Percentiles rank a stretch among this genome's conserved stretches.
These are phyloP conservation scores for Tinea semifulvella DNA, from an alignment of 2,888 invertebrate species.

Conservation along the genomic window DNA sequence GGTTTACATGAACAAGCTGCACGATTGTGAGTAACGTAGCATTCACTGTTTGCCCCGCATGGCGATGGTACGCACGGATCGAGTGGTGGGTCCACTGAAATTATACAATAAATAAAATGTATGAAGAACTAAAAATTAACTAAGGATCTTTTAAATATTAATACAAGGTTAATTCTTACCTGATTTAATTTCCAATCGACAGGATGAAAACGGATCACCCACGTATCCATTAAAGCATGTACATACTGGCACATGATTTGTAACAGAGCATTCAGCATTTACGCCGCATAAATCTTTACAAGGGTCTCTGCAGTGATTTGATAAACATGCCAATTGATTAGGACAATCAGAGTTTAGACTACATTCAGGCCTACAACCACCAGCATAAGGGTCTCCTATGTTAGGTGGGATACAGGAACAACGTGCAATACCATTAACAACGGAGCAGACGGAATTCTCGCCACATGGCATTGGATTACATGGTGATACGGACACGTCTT, in stretches of 20 bases:
- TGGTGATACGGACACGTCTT: conserved; percentile 59
- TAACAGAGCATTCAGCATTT: conserved; percentile 83
- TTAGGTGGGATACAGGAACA: conserved; percentile 91
- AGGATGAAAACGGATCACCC: conserved; percentile 86
- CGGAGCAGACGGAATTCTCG: conserved; percentile 81
- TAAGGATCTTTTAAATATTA: not conserved
- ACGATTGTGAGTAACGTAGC: conserved; percentile 73
- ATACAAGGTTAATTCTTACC: conserved; percentile 46
- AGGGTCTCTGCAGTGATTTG: conserved; percentile 86
- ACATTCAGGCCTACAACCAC: conserved; percentile 88
- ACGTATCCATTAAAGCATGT: conserved; percentile 78
- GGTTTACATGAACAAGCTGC: conserved; percentile 78
- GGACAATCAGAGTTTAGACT: conserved; percentile 83
- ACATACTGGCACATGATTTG: conserved; percentile 85
- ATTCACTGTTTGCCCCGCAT: conserved; percentile 80
- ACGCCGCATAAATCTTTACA: conserved; percentile 85
- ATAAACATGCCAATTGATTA: conserved; percentile 78
- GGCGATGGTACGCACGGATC: conserved; percentile 81
- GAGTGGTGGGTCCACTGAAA: conserved; percentile 22
- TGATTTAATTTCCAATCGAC: conserved; percentile 65
- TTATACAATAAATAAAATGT: not conserved
- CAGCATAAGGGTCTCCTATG: conserved; percentile 85
- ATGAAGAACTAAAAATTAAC: not conserved
- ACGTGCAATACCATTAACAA: conserved; percentile 72
- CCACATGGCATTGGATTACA: conserved; percentile 86